Conservation (phyloP, 2,888 invertebrate species). For the Choristoneura rosaceana region DNA sequence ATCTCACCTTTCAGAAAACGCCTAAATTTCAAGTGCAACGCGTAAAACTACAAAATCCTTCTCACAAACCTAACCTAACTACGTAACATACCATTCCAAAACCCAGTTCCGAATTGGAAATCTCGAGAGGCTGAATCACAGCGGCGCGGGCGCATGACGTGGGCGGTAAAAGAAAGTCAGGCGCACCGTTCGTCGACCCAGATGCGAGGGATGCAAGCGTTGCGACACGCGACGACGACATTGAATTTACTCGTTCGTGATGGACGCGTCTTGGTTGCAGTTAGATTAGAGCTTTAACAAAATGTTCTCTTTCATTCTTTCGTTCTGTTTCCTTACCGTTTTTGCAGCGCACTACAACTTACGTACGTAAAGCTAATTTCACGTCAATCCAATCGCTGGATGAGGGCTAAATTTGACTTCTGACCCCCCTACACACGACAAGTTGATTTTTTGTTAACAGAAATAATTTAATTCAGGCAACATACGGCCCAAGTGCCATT, state of each 20-base stretch:
- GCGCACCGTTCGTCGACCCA: slow-evolving; percentile 79
- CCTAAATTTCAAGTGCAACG: no score
- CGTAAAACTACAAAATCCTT: background rate
- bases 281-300: background rate
- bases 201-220: slow-evolving; percentile 54
- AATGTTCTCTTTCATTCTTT: no score
- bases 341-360: no score
- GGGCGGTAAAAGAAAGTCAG: slow-evolving; percentile 77
- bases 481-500: no score
- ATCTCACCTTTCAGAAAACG: no score
- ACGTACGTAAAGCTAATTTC: no score
- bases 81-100: background rate
- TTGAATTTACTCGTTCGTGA: background rate
- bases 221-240: background rate
- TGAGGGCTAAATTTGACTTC: no score
- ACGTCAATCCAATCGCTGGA: no score
- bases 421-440: no score
- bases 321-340: no score
- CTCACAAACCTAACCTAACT: background rate
- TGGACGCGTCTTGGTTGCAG: background rate
- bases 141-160: slow-evolving; percentile 44
- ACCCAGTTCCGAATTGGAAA: slow-evolving; percentile 3
- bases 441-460: no score
- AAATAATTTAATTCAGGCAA: no score
- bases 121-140: background rate